A percentile compares a stretch with the other conserved stretches of the same genome.
Conservation (phyloP, 2,113 vertebrate genomes). For the Excalfactoria chinensis region DNA sequence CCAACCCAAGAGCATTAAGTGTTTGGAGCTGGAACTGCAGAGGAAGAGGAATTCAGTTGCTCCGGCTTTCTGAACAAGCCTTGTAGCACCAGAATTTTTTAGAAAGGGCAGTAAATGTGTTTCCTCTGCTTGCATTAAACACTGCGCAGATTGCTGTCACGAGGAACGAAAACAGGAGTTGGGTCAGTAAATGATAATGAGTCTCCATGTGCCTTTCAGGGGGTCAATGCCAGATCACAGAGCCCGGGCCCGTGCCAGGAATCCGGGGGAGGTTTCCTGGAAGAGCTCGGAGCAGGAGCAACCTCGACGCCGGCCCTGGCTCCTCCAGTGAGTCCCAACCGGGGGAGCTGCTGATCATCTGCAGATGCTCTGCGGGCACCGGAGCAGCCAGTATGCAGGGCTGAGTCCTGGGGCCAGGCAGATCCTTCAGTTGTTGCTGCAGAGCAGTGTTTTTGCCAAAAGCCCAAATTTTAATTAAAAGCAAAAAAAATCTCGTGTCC, state of each 20-base stretch:
- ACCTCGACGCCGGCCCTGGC: not conserved
- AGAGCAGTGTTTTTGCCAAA: not conserved
- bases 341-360: not conserved
- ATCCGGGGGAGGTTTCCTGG: conserved; percentile 62
- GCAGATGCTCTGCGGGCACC: not conserved
- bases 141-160: conserved; percentile 68
- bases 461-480: not conserved
- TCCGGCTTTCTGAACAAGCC: conserved; percentile 3
- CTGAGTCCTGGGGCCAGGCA: not conserved
- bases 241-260: not conserved
- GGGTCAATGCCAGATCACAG: conserved; percentile 73
- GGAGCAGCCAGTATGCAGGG: not conserved
- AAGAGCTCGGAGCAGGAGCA: conserved; percentile 12
- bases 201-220: conserved; percentile 41
- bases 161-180: conserved; percentile 75
- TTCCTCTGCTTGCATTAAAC: conserved; percentile 61
- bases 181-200: conserved; percentile 69
- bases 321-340: fast-evolving
- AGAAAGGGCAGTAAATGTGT: conserved; percentile 67
- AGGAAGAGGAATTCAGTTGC: conserved; percentile 32
- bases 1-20: not conserved
- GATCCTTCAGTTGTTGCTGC: not conserved
- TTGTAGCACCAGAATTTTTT: conserved; percentile 49
- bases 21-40: not conserved
- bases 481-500: not conserved